phyloP scores from a whole-genome alignment of 2,797 vertebrate genomes.

The Protosalanx chinensis region DNA sequence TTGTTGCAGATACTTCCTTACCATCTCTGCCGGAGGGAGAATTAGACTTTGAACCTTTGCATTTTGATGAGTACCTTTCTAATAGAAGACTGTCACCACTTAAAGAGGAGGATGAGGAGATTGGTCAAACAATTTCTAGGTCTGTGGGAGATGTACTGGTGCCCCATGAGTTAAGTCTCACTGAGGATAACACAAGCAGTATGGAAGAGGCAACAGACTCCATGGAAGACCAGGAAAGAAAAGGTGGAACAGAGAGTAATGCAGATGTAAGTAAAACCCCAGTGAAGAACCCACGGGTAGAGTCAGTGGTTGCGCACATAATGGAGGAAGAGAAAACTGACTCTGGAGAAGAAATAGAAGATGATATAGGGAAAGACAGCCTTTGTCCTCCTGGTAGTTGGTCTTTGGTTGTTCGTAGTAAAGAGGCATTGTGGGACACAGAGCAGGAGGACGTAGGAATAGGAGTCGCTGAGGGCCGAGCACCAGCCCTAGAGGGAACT shows the following conservation, averaged over 20 bases:
- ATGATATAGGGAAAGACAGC: conserved; percentile 19
- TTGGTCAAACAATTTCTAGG: conserved; percentile 22
- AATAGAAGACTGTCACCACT: conserved; percentile 8
- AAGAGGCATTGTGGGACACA: conserved; percentile 6
- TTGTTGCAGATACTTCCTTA: conserved; percentile 53
- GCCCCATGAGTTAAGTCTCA: conserved; percentile 16
- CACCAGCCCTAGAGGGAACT: conserved; percentile 34
- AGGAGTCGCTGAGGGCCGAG: conserved; percentile 45
- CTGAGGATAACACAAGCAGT: conserved; percentile 21
- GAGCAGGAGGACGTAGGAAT: conserved; percentile 44
- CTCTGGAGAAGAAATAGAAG: conserved; percentile 35
- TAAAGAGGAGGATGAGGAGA: conserved; percentile 39
- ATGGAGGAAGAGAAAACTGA: conserved; percentile 13
- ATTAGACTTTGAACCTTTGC: conserved; percentile 63
- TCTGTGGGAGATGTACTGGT: conserved; percentile 23
- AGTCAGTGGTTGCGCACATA: conserved; percentile 43
- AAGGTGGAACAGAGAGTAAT: conserved; percentile 1
- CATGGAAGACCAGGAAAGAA: conserved; percentile 22
- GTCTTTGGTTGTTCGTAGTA: conserved; percentile 21
- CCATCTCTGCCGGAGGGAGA: conserved; percentile 53
- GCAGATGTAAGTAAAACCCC: background rate
- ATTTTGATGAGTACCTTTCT: conserved; percentile 44
- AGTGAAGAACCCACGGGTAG: conserved; percentile 30
- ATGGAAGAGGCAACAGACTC: conserved; percentile 8
- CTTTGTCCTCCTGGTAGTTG: conserved; percentile 25